Base-by-base conservation (phyloP, 2,888 invertebrate genomes). In the Noctua pronuba region DNA sequence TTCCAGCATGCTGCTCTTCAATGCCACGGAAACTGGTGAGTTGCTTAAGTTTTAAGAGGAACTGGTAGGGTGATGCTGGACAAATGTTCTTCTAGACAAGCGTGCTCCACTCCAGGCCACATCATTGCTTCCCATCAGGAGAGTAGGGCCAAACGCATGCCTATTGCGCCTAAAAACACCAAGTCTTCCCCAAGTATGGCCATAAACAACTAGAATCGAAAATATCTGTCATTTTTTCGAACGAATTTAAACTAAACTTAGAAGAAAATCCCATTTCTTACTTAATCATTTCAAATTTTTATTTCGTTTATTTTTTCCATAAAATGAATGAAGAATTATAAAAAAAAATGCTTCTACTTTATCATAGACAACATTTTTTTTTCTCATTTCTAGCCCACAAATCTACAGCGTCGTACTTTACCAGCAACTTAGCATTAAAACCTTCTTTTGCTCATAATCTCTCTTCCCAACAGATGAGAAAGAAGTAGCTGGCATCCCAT, bases 1-100 rank as follows among this genome's bases (percentile, higher is more conserved):
- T 0, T 98, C 98, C 10, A 98, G 98, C 73, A 97, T 98, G 94
- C 96, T 98, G 69, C 97, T 98, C 86, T 97, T 98, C 88, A 98
- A 98, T 90, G 97, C 98, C 71, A 97, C 97, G 41, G 97, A 97
- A 21, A 96, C 97, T 89, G 97, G 97, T 97, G 91, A 91, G 92
- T 35, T 0, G 0, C 11, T 16, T 8, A 8, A 58, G 28, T 7
- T 55, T 6, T 28, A n/a, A 28, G 28, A 16, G 28, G 28, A 58
- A 28, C 58, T 28, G n/a, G 0, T 6, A 55, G 13, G 2, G 58
- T 28, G 28, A 3, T 31, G 58, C 11, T n/a, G 28, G 58, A 7
- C 28, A 58, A 58, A n/a, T n/a, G n/a, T n/a, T n/a, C n/a, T n/a
- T n/a, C n/a, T n/a, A 58, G 58, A 7, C 28, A 58, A 58, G 0